These are phyloP conservation scores for Baccha elongata DNA, from an alignment of 2,888 invertebrate genomes.

Conservation along the genomic window DNA sequence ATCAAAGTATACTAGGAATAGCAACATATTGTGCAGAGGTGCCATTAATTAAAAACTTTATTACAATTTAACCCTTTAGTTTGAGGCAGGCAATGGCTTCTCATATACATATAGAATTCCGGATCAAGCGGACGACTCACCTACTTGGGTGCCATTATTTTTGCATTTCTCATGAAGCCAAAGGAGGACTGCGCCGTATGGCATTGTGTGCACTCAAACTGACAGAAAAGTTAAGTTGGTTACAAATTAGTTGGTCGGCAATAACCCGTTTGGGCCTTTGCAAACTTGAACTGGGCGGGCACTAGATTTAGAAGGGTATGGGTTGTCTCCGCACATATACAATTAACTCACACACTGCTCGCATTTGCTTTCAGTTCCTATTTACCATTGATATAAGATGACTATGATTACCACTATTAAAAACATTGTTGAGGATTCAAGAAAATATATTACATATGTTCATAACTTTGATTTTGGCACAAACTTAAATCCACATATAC, in stretches of 20 bases:
- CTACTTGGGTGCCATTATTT: conserved; percentile 71
- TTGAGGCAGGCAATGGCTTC: conserved; percentile 65
- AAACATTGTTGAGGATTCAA: too few species aligned
- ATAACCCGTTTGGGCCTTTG: conserved; percentile 49
- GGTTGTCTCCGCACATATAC: conserved; percentile 54
- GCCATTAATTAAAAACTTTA: conserved; percentile 74
- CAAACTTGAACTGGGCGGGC: conserved; percentile 17
- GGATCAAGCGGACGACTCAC: conserved; percentile 72
- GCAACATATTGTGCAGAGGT: conserved; percentile 74
- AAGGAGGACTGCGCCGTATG: conserved; percentile 58
- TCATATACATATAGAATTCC: conserved; percentile 64
- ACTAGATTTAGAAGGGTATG: background rate
- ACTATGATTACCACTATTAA: background rate
- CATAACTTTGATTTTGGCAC: too few species aligned
- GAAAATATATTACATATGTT: too few species aligned
- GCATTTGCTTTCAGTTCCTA: conserved; percentile 36
- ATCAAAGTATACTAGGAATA: conserved; percentile 37
- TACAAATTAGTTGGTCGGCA: conserved; percentile 73
- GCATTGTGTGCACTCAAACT: conserved; percentile 73
- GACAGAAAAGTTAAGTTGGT: conserved; percentile 74
- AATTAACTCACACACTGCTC: conserved; percentile 60
- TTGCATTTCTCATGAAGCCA: conserved; percentile 72
- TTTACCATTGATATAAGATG: conserved; percentile 13
- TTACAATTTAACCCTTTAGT: conserved; percentile 73
- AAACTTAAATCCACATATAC: too few species aligned